These are phyloP conservation scores for Orchesella cincta DNA, from an alignment of 1,140 invertebrate species.

Conservation along the genomic window DNA sequence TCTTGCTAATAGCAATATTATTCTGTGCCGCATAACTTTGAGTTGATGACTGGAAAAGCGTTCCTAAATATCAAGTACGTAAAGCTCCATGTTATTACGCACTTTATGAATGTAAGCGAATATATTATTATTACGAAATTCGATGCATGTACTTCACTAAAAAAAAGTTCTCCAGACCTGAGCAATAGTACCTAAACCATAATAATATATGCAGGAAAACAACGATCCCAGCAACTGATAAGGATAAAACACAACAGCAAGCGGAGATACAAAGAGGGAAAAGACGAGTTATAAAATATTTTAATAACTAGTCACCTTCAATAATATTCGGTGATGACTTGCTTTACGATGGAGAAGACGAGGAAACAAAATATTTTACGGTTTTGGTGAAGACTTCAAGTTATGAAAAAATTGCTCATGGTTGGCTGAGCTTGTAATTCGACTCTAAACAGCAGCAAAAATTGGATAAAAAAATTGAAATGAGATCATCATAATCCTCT, in stretches of 20 bases:
- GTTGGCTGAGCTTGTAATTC: no score
- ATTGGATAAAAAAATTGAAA: no score
- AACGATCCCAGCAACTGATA: not conserved
- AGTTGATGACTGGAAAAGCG: not conserved
- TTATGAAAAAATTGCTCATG: no score
- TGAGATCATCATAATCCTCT: no score
- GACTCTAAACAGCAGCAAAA: no score
- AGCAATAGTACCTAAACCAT: not conserved
- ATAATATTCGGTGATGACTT: constrained; percentile 1
- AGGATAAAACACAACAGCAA: not conserved
- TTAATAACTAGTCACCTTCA: constrained; percentile 10
- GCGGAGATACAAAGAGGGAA: not conserved
- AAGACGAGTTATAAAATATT: constrained; percentile 6
- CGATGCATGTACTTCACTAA: not conserved
- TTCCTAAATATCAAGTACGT: no score
- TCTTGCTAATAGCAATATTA: no score
- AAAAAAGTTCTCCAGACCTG: not conserved
- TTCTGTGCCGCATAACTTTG: not conserved
- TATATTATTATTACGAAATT: not conserved
- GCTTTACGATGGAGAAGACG: not conserved
- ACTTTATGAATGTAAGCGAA: not conserved
- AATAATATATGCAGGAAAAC: not conserved
- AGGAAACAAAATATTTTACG: no score
- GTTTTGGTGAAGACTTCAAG: no score
- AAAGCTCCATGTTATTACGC: no score